Evolutionary conservation across 2,888 invertebrate species (phyloP).

Genomic region (Acanthococcus lagerstroemiae): DNA sequence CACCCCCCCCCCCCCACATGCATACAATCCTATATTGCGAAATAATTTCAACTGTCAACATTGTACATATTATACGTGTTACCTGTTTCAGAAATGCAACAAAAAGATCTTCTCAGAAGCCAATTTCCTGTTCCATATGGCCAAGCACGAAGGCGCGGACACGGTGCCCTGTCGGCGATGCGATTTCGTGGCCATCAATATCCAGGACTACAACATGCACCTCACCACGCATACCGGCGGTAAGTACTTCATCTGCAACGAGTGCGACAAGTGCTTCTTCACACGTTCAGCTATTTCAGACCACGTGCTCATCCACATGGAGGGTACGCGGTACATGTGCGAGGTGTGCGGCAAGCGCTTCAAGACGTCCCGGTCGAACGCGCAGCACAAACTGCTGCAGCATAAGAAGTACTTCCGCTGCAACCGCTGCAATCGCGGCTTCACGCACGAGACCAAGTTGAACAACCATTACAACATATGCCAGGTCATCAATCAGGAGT

Average conservation of each 20-base stretch:
- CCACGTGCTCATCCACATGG: conserved; percentile 30
- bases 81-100: conserved; percentile 11
- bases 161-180: conserved; percentile 11
- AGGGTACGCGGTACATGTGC: conserved; percentile 29
- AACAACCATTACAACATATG: conserved; percentile 20
- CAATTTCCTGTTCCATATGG: conserved; percentile 16
- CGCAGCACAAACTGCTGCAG: conserved; percentile 27
- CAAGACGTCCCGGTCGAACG: conserved; percentile 25
- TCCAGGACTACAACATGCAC: conserved; percentile 21
- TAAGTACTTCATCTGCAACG: conserved; percentile 25
- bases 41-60: no score
- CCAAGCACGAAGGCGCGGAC: conserved; percentile 19
- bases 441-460: conserved; percentile 22
- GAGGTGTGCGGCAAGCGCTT: conserved; percentile 28
- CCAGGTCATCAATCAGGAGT: conserved; percentile 13
- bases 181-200: conserved; percentile 13
- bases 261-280: conserved; percentile 26
- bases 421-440: conserved; percentile 22
- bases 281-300: conserved; percentile 25
- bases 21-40: no score
- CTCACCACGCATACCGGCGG: conserved; percentile 20
- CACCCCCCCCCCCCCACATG: no score
- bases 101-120: conserved; percentile 24
- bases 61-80: background rate
- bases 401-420: conserved; percentile 27